Conservation (phyloP, 2,113 vertebrate genomes). For the Emydocephalus ijimae region DNA sequence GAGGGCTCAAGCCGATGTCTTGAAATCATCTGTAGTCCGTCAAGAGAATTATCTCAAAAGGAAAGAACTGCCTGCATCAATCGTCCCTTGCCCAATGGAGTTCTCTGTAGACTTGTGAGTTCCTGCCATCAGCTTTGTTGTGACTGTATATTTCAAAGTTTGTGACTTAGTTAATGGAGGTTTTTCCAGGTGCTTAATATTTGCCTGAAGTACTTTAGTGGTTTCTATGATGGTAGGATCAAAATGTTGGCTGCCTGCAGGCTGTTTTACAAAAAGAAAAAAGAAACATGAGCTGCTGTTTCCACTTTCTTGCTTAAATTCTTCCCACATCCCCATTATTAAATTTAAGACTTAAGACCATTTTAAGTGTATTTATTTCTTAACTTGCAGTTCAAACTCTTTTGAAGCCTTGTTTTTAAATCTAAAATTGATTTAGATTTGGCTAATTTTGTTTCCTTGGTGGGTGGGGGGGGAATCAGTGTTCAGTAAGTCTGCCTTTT, state of each 20-base stretch:
- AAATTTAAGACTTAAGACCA: neutral
- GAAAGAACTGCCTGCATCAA: neutral
- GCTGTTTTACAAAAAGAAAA: neutral
- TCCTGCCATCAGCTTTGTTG: neutral
- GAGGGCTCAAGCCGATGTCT: neutral
- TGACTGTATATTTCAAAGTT: neutral
- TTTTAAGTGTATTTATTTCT: neutral
- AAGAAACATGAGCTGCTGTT: neutral
- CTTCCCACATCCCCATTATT: neutral
- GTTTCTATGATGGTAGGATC: neutral
- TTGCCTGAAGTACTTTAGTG: neutral
- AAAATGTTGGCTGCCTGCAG: neutral
- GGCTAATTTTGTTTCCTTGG: neutral
- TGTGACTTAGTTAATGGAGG: neutral
- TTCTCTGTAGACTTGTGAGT: conserved; percentile 21
- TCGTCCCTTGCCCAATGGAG: neutral
- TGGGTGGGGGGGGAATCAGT: neutral
- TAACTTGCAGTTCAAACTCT: neutral
- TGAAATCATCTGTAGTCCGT: neutral
- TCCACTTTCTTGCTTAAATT: neutral
- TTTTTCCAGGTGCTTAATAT: neutral
- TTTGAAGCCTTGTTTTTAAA: neutral
- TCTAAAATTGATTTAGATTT: neutral
- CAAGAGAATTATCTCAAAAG: neutral
- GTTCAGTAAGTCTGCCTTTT: neutral